Base-by-base conservation (phyloP, 30 jellyfish, hydroid and myxozoan genomes). In the Aurelia sp. region DNA sequence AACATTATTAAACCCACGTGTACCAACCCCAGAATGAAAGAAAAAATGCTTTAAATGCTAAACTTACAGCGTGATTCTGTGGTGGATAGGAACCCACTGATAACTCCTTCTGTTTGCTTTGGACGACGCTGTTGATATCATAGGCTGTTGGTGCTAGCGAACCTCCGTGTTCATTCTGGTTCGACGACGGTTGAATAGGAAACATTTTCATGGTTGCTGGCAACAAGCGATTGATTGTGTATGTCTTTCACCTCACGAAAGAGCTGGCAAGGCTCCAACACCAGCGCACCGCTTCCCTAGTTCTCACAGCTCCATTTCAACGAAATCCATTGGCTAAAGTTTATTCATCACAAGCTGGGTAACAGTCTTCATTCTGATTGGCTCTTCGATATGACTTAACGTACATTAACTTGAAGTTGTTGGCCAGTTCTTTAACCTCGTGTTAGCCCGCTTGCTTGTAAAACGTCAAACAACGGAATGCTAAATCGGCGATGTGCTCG, bases 211-310 rank as follows among this genome's bases (percentile, higher is more conserved):
- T 84, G 93, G 66, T 84, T 22, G 87, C 89, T 64, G 66, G 65
- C 65, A 35, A 60, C 72, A 60, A 22, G 65, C 64, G 37, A 74
- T 58, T 33, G 64, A 44, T 62, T 82, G 57, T 30, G 79, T 66
- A 23, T 33, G 71, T 71, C 71, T 57, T 33, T 62, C 78, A 40
- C 75, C 87, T 63, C 41, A 62, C 57, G 72, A 51, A 63, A 22
- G 69, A 52, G 77, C 93, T 84, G 93, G 93, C 93, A 84, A 84
- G 58, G 77, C 60, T 84, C 93, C 93, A 84, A 84, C 81, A 68
- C 92, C 81, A 74, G 86, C 50, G 68, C 76, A 72, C 75, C 62
- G 55, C 70, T 72, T 76, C 63, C 48, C 68, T 13, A 62, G 69
- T 71, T 31, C 78, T 84, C 86, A 73, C 74, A 72, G 78, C 53